Base-by-base conservation (phyloP, 2,113 vertebrate species). In the Narcine bancroftii region DNA sequence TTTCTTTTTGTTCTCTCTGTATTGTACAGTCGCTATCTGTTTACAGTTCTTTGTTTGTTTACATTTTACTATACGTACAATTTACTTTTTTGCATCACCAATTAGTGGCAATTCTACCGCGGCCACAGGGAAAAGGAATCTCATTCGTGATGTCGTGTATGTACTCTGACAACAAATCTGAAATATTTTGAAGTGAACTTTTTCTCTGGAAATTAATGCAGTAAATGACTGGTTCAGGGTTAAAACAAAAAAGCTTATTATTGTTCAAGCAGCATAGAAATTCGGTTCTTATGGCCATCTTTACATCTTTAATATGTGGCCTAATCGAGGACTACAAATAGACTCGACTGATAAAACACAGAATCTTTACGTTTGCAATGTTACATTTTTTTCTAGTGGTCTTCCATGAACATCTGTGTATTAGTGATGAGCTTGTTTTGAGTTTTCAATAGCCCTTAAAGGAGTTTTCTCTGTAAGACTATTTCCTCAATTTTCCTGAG, bases 341-440 rank as follows among this genome's bases (percentile, higher is more conserved):
- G 24, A 91, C 21, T 45, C 10, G 39, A 91, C 63, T 87, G 53
- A 87, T 26, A 91, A 91, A 91, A 91, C 63, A 66, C 21, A 42
- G 42, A 15, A 33, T 36, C 87, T 69, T 91, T 91, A 69, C 36
- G 29, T 91, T 91, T 36, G 66, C 39, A 91, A 91, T 91, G 89
- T 91, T 60, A 91, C 65, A 33, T 15, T 47, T 29, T 91, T 91
- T 69, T 33, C 39, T 42, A 91, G 42, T 47, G 65, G 89, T 71
- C 87, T 91, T 91, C 63, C 42, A 15, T 39, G 45, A 63, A 91
- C 63, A 69, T 66, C 87, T 69, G 63, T 69, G 60, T 69, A 91
- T 91, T 47, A 91, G 36, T 66, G 89, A 91, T 45, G 63, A 45
- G 65, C 24, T 29, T 45, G 66, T 47, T 91, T 89, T 91, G 39